Conservation (phyloP, 2,113 vertebrate species). For the Actinemys pallida region DNA sequence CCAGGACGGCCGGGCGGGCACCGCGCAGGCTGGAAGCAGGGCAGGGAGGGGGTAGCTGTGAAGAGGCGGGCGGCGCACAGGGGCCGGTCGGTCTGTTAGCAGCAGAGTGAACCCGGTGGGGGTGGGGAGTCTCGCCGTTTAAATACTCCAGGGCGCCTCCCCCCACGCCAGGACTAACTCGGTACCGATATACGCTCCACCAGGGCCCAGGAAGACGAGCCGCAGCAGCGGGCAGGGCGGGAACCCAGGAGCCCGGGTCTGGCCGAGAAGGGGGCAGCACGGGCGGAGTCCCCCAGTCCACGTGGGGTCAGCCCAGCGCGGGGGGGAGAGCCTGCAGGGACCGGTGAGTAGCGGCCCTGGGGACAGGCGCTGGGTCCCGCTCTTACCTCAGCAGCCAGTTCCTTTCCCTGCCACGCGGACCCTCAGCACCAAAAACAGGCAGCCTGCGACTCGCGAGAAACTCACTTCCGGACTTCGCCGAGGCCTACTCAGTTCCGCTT, state of each 20-base stretch:
- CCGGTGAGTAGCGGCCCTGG: too few relatives aligned
- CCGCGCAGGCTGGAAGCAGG: too few relatives aligned
- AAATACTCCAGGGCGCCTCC: too few relatives aligned
- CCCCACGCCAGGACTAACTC: too few relatives aligned
- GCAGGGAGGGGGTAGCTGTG: background rate
- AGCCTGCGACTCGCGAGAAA: background rate
- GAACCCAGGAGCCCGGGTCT: background rate
- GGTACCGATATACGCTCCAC: too few relatives aligned
- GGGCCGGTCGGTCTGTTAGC: background rate
- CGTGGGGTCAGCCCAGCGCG: background rate
- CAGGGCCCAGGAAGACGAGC: too few relatives aligned
- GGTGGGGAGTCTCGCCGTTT: background rate
- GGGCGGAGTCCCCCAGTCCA: background rate
- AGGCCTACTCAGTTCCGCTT: background rate
- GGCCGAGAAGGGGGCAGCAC: background rate
- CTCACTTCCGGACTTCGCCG: constrained; percentile 24
- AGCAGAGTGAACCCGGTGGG: too few relatives aligned
- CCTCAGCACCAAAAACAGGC: too few relatives aligned
- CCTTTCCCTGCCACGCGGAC: too few relatives aligned
- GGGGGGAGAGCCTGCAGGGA: too few relatives aligned
- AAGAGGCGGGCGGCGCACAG: too few relatives aligned
- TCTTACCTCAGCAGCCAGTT: background rate
- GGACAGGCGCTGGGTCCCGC: background rate
- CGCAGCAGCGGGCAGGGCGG: background rate
- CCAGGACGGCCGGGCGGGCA: background rate